Evolutionary conservation across 2,888 invertebrate species (phyloP), one percentile per base, ranked within the genome.

Genomic region (Oscheius sp.): DNA sequence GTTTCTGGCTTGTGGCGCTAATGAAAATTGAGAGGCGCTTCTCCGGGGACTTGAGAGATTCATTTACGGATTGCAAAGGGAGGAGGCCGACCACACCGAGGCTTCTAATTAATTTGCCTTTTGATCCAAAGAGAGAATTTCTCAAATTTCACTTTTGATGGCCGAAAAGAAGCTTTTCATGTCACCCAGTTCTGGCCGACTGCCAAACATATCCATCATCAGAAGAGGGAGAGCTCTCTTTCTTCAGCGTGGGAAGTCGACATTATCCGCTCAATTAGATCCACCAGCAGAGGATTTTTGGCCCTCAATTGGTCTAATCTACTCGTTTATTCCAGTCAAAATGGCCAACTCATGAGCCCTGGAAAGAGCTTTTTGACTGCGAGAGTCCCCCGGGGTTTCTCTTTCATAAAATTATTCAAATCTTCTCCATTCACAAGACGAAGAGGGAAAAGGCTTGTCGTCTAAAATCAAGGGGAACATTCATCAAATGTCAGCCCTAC

Each of bases 131-230:
- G 15, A 37, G 15, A 37, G 37, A 37, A 37, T 8, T n/a, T n/a
- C n/a, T 37, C 37, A 37, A 37, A 37, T 37, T 37, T 8, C 8
- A 37, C 37, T 15, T 15, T 37, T 15, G 37, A 34, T 12, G 42
- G 42, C 42, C 42, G n/a, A n/a, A n/a, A n/a, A n/a, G n/a, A n/a
- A n/a, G n/a, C n/a, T n/a, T n/a, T n/a, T n/a, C 25, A 29, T 55
- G 55, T 55, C 55, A 37, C 55, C 55, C 29, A 17, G 15, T 34
- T 33, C 17, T 37, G 34, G 55, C 20, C 61, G 45, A 25, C 42
- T 42, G 61, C 61, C 61, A 61, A 61, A 61, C 61, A 61, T 61
- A 61, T 61, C 61, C 61, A 61, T 61, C 61, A 61, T 61, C 42
- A 61, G 61, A 10, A 31, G 45, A 45, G 45, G 23, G 23, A 12